Conservation (phyloP, 2,797 vertebrate species). For the Gila robusta region DNA sequence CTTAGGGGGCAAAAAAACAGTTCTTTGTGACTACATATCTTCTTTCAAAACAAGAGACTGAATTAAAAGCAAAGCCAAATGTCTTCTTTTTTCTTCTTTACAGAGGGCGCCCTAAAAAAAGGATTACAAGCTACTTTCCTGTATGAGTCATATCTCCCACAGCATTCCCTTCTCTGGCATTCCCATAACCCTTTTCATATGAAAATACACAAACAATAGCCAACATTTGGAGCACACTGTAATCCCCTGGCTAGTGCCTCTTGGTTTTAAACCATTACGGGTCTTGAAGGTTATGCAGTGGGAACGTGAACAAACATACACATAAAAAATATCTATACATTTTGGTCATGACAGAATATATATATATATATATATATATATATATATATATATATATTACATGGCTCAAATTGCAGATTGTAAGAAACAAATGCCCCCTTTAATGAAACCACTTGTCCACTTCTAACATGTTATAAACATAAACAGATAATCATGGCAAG, state of each 20-base stretch:
- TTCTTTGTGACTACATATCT: neutral
- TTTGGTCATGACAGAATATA: neutral
- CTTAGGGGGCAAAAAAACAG: neutral
- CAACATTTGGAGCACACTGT: neutral
- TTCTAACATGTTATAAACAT: neutral
- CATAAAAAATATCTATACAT: neutral
- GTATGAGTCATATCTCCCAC: slow-evolving; percentile 75
- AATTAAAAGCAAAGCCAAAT: slow-evolving; percentile 9
- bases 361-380: too few relatives aligned
- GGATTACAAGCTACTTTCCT: slow-evolving; percentile 54
- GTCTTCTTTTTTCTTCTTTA: neutral
- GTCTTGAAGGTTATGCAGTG: neutral
- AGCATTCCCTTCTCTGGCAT: slow-evolving; percentile 51
- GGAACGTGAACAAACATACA: neutral
- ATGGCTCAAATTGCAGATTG: neutral
- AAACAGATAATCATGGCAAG: neutral
- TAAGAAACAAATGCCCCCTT: neutral
- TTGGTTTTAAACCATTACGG: neutral
- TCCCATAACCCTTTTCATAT: slow-evolving; percentile 24
- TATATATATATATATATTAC: too few relatives aligned
- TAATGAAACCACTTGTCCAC: neutral
- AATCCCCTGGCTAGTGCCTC: neutral
- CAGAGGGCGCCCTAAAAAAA: neutral
- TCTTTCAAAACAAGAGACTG: neutral
- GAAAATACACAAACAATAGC: slow-evolving; percentile 31